Conservation (phyloP, 2,888 invertebrate genomes). For the Amphiduros pacificus region DNA sequence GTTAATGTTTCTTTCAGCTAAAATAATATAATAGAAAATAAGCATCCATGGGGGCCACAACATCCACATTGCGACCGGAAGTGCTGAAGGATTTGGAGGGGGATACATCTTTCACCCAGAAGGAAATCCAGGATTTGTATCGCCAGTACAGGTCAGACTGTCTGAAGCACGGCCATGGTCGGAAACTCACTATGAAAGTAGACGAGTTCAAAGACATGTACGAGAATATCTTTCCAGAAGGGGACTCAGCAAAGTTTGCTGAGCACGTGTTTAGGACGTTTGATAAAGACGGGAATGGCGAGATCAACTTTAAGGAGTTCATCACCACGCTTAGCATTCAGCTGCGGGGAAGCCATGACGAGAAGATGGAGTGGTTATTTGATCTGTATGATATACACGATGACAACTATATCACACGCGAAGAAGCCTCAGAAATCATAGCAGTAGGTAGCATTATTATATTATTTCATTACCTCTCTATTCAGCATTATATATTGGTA, state of each 20-base stretch:
- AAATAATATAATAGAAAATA: too few species aligned
- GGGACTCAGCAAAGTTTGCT: conserved; percentile 9
- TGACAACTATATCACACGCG: not conserved
- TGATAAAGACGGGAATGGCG: conserved; percentile 6
- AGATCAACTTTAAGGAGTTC: conserved; percentile 4
- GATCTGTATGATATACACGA: not conserved
- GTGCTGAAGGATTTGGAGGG: not conserved
- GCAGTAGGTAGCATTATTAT: too few species aligned
- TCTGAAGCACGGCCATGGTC: not conserved
- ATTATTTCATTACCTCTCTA: too few species aligned
- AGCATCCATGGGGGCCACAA: not conserved
- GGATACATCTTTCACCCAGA: not conserved
- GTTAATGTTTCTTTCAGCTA: too few species aligned
- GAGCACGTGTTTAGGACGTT: conserved; percentile 3
- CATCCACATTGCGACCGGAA: not conserved
- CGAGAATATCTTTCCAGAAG: not conserved
- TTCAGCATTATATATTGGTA: too few species aligned
- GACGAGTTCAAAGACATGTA: conserved; percentile 3
- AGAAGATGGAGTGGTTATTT: not conserved
- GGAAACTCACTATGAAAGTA: not conserved
- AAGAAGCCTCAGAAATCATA: not conserved
- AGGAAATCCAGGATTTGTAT: not conserved
- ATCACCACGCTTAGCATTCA: conserved; percentile 1
- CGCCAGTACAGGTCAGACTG: not conserved
- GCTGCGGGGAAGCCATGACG: not conserved